Conservation (phyloP, 2,113 vertebrate genomes). For the Diglossa brunneiventris region DNA sequence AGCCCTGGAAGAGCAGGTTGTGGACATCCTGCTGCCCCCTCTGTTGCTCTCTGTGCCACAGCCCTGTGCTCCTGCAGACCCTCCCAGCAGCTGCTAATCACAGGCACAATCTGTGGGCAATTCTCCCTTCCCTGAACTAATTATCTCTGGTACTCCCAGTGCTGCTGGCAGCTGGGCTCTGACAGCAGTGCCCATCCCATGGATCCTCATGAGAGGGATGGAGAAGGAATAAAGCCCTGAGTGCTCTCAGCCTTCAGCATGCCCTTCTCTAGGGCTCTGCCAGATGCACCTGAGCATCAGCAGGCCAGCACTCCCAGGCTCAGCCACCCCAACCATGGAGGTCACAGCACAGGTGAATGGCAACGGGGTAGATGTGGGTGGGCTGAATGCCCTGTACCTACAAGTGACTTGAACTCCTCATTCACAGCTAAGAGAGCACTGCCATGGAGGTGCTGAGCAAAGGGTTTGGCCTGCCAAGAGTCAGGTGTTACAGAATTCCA, state of each 20-base stretch:
- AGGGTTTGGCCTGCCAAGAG: neutral
- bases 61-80: neutral
- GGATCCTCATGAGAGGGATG: neutral
- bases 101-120: neutral
- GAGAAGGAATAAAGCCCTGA: neutral
- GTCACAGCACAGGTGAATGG: accelerated
- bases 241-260: neutral
- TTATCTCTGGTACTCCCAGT: neutral
- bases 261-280: neutral
- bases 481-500: neutral
- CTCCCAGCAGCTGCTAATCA: neutral
- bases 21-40: neutral
- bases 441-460: neutral
- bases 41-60: accelerated
- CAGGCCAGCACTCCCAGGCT: neutral
- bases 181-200: accelerated
- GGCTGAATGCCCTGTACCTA: neutral
- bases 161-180: neutral
- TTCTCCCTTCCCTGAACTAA: neutral
- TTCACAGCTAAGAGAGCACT: neutral
- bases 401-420: neutral
- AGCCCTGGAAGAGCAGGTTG: neutral
- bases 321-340: neutral
- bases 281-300: neutral
- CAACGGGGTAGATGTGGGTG: neutral